Evolutionary conservation across 2,888 invertebrate species (phyloP).

Genomic region (Dicroscelio sp.): DNA sequence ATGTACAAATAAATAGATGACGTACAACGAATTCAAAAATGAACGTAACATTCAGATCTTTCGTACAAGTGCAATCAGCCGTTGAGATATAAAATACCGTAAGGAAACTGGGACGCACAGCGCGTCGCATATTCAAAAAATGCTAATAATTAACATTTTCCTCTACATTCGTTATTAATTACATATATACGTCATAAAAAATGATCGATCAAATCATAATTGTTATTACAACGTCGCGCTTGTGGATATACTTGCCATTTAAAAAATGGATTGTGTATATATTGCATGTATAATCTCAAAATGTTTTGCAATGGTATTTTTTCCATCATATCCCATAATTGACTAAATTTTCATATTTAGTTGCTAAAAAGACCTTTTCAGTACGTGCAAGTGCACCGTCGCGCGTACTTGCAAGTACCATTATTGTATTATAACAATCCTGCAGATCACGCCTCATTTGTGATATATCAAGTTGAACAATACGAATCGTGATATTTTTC

Average conservation of each 20-base stretch:
- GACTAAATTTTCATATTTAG: slow-evolving; percentile 89
- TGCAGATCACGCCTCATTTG: slow-evolving; percentile 48
- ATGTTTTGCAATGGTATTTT: slow-evolving; percentile 84
- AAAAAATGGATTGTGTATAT: slow-evolving; percentile 84
- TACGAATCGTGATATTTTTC: slow-evolving; percentile 55
- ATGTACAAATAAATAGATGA: background rate
- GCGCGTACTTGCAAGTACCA: slow-evolving; percentile 71
- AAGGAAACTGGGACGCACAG: slow-evolving; percentile 64
- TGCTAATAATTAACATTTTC: slow-evolving; percentile 60
- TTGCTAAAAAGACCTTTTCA: slow-evolving; percentile 87
- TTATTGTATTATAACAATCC: slow-evolving; percentile 64
- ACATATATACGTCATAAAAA: slow-evolving; percentile 78
- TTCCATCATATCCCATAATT: slow-evolving; percentile 87
- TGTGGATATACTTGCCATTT: slow-evolving; percentile 78
- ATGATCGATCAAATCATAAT: slow-evolving; percentile 67
- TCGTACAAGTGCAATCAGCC: slow-evolving; percentile 44
- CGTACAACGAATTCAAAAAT: background rate
- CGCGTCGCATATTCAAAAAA: slow-evolving; percentile 61
- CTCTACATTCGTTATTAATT: slow-evolving; percentile 63
- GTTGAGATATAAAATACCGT: slow-evolving; percentile 56
- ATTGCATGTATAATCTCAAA: slow-evolving; percentile 82
- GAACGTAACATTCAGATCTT: slow-evolving; percentile 1
- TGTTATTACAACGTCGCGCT: slow-evolving; percentile 75
- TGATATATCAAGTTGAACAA: slow-evolving; percentile 54
- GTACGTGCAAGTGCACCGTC: slow-evolving; percentile 83